These are phyloP conservation scores for Danio kyathit DNA, from an alignment of 2,797 vertebrate genomes.

Conservation along the genomic window DNA sequence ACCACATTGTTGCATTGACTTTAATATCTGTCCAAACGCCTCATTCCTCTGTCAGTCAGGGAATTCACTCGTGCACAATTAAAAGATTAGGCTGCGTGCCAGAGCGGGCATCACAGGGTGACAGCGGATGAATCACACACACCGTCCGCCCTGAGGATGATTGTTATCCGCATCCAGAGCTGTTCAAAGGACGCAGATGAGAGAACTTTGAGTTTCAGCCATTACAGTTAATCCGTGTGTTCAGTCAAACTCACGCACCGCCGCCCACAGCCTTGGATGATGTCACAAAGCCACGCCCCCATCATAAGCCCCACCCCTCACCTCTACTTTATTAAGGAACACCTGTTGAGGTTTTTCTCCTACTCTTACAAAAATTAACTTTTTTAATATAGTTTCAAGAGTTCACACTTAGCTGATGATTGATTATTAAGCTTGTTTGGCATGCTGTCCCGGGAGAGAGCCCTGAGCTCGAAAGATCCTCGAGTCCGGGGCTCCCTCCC, in stretches of 20 bases:
- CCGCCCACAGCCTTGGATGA: slow-evolving; percentile 36
- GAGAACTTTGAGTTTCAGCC: slow-evolving; percentile 61
- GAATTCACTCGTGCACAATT: slow-evolving; percentile 59
- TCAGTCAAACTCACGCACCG: slow-evolving; percentile 45
- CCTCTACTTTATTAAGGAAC: neutral
- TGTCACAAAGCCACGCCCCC: slow-evolving; percentile 31
- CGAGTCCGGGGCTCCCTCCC: too few relatives aligned
- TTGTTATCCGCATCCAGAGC: slow-evolving; percentile 58
- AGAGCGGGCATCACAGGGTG: slow-evolving; percentile 49
- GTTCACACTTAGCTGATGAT: too few relatives aligned
- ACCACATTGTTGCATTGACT: slow-evolving; percentile 41
- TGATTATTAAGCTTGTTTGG: too few relatives aligned
- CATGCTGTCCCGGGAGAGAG: too few relatives aligned
- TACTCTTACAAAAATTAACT: too few relatives aligned
- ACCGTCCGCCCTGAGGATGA: slow-evolving; percentile 54
- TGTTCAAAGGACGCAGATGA: slow-evolving; percentile 43
- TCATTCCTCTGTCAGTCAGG: slow-evolving; percentile 51
- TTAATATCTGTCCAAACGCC: slow-evolving; percentile 49
- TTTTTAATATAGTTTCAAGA: too few relatives aligned
- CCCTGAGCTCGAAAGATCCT: too few relatives aligned
- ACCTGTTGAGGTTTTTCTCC: too few relatives aligned
- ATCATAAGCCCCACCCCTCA: neutral
- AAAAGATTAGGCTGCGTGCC: slow-evolving; percentile 62
- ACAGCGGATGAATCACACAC: slow-evolving; percentile 52
- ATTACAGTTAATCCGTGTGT: slow-evolving; percentile 58